phyloP scores from a whole-genome alignment of 2,113 vertebrate species.

The Corvus cornix region DNA sequence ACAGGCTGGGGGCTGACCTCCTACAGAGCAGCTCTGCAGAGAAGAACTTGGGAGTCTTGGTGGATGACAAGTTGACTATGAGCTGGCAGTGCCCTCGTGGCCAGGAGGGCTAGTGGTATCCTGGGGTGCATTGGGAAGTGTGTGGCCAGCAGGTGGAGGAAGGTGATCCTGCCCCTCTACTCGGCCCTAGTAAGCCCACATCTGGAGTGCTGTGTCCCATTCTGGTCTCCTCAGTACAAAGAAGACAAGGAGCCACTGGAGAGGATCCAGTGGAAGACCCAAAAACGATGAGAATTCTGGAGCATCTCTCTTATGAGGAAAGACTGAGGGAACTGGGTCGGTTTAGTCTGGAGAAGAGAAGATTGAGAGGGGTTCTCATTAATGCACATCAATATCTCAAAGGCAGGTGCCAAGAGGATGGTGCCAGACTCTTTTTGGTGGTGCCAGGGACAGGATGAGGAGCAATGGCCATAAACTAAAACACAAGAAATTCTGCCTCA shows the following conservation, averaged over 20 bases:
- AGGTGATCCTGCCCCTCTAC: not conserved
- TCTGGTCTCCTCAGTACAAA: not conserved
- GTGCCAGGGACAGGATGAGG: accelerated
- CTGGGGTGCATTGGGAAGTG: not conserved
- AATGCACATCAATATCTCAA: not conserved
- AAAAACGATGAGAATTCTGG: not conserved
- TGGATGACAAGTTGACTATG: not conserved
- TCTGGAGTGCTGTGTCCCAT: not conserved
- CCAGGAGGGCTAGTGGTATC: not conserved
- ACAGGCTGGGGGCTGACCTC: not conserved
- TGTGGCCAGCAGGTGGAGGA: not conserved
- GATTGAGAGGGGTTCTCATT: not conserved
- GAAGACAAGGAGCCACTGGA: not conserved
- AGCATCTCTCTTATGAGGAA: not conserved
- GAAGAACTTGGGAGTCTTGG: not conserved
- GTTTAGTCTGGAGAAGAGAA: not conserved
- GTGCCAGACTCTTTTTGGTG: not conserved
- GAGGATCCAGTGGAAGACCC: not conserved
- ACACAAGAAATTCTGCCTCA: not conserved
- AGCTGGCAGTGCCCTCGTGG: not conserved
- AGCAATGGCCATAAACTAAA: not conserved
- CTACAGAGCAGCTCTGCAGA: not conserved
- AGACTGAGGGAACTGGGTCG: not conserved
- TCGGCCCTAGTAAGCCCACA: too few species aligned
- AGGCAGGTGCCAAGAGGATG: not conserved